Evolutionary conservation across 2,888 invertebrate genomes (phyloP), one percentile per base, ranked within the genome.

Genomic region (Fragum sueziense): DNA sequence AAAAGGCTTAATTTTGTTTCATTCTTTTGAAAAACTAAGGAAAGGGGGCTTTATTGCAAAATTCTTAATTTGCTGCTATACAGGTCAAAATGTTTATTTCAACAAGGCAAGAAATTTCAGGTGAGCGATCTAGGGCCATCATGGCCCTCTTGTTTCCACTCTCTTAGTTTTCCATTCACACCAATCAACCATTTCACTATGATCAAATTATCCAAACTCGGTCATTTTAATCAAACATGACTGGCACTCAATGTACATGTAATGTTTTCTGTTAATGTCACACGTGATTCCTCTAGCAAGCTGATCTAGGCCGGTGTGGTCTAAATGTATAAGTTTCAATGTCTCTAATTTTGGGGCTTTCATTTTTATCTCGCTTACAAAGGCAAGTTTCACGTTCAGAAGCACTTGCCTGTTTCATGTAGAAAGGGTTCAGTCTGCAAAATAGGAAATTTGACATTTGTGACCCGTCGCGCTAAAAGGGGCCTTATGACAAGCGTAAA

Each of bases 391-490:
- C 76, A 41, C 85, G 69, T 72, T 84, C 82, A 68, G 67, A 71
- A 34, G 73, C 51, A 7, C 68, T 76, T 51, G 86, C 72, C 17
- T 61, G 47, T 6, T 72, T 33, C 2, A 84, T 70, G 76, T 77
- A 84, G 61, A 87, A 87, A 47, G 85, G 84, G 22, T 82, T 71
- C n/a, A 86, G 47, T 41, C 77, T 68, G 62, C 84, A 79, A 47
- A 87, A 85, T 4, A 69, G 31, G 0, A 82, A 70, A 57, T 84
- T 84, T 29, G 78, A 81, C n/a, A 85, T 92, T n/a, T n/a, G n/a
- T n/a, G n/a, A n/a, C n/a, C n/a, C n/a, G n/a, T n/a, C n/a, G n/a
- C n/a, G n/a, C n/a, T n/a, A n/a, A n/a, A n/a, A n/a, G n/a, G n/a
- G n/a, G n/a, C n/a, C n/a, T n/a, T n/a, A n/a, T n/a, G n/a, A n/a